These are phyloP conservation scores for Quiscalus mexicanus DNA, from an alignment of 2,113 vertebrate genomes.

Conservation along the genomic window DNA sequence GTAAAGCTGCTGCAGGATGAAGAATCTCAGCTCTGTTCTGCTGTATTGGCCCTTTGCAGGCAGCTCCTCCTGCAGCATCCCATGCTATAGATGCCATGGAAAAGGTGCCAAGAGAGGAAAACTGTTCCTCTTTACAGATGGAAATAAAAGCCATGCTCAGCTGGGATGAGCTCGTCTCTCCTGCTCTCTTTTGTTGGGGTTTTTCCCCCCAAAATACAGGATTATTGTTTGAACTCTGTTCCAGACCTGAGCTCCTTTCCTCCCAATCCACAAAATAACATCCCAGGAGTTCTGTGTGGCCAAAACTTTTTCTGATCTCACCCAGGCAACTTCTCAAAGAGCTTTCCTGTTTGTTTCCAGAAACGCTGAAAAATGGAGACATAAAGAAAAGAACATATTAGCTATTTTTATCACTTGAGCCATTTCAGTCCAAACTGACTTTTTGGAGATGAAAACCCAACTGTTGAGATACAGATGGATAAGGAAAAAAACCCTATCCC, in stretches of 20 bases:
- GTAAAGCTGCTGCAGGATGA: slow-evolving; percentile 23
- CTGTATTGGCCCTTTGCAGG: neutral
- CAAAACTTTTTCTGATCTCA: neutral
- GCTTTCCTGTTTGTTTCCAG: neutral
- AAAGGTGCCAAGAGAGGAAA: neutral
- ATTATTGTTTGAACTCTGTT: neutral
- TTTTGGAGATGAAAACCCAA: slow-evolving; percentile 4
- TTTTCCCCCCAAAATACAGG: neutral
- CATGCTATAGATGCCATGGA: neutral
- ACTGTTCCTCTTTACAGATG: neutral
- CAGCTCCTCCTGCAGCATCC: neutral
- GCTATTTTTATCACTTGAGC: slow-evolving; percentile 12
- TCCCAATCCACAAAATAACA: neutral
- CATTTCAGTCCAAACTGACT: neutral
- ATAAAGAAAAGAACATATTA: neutral
- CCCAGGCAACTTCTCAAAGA: neutral
- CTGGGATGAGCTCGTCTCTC: neutral
- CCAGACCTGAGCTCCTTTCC: neutral
- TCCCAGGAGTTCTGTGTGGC: neutral
- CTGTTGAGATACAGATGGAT: slow-evolving; percentile 21
- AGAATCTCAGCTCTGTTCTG: neutral
- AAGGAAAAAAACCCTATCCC: neutral
- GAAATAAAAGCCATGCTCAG: neutral
- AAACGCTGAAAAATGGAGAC: neutral
- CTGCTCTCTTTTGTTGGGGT: rapidly evolving